Base-by-base conservation (phyloP, 2,888 invertebrate genomes). In the Apantesis nais region DNA sequence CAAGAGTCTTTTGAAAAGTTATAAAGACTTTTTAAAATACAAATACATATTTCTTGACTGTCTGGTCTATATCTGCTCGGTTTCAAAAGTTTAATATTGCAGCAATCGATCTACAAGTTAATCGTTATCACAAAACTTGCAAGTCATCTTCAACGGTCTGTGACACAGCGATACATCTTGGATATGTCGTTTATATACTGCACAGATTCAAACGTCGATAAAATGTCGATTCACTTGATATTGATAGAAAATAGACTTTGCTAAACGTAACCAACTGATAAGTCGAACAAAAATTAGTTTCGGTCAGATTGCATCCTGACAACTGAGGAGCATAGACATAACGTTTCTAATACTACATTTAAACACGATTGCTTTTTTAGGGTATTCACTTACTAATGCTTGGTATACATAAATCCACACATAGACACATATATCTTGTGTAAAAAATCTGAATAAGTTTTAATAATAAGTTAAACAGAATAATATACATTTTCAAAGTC, bases 41-140 rank as follows among this genome's bases (percentile, higher is more conserved):
- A 29, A 3, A 12, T 29, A 2, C 16, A 60, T 8, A 60, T 25
- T 31, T 60, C 19, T 16, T 29, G 31, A 16, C 37, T 9, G 60
- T 14, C 16, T 44, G 34, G 14, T 4, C 55, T 25, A 25, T 37
- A n/a, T 37, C 4, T 67, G 16, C 44, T 9, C n/a, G 48, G 29
- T 67, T 52, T 37, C 62, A 52, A 29, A 67, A 52, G 48, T 62
- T 52, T 37, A 41, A 63, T 63, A 63, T 68, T 55, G 39, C 29
- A 2, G 29, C 68, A 72, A 81, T 79, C 74, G 74, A 81, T 79
- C 65, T 73, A 68, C 39, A 64, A 81, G 70, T 71, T 79, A 79
- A 78, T 79, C 77, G 74, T 74, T 71, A 78, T 76, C 70, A 81
- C 66, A 69, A 71, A 78, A 74, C 79, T 79, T 68, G 68, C 74